Percentiles rank a stretch among this genome's conserved stretches.
Evolutionary conservation across 2,888 invertebrate genomes (phyloP).

Genomic region (Laothoe populi): DNA sequence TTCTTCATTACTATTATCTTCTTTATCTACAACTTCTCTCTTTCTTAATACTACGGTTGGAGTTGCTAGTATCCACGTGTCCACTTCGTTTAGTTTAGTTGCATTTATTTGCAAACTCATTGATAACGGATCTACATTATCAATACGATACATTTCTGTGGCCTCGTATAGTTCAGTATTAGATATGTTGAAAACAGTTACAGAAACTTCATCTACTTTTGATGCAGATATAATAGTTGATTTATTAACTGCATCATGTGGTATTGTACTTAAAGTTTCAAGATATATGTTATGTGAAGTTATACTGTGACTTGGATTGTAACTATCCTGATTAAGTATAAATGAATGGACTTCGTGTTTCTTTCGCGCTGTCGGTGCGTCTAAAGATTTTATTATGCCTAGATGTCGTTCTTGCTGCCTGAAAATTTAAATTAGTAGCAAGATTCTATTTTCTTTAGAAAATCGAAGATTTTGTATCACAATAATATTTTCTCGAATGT

Average conservation of each 20-base stretch:
- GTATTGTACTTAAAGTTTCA: slow-evolving; percentile 56
- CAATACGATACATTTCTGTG: slow-evolving; percentile 52
- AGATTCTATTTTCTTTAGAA: no score
- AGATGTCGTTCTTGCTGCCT: slow-evolving; percentile 93
- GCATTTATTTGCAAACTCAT: slow-evolving; percentile 54
- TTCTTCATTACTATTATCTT: slow-evolving; percentile 44
- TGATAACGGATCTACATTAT: slow-evolving; percentile 47
- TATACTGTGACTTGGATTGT: slow-evolving; percentile 52
- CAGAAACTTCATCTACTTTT: slow-evolving; percentile 1
- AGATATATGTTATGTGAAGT: slow-evolving; percentile 61
- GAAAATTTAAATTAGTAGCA: slow-evolving; percentile 40
- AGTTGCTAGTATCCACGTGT: slow-evolving; percentile 73
- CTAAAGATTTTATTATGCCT: slow-evolving; percentile 86
- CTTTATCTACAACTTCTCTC: slow-evolving; percentile 56
- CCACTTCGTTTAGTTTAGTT: slow-evolving; percentile 60
- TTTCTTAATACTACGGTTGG: slow-evolving; percentile 67
- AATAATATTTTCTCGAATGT: no score
- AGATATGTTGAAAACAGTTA: slow-evolving; percentile 40
- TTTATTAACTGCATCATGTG: not conserved
- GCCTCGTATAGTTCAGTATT: slow-evolving; percentile 37
- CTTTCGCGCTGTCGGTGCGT: slow-evolving; percentile 72
- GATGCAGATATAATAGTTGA: not conserved
- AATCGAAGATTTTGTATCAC: no score
- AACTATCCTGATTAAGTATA: slow-evolving; percentile 66
- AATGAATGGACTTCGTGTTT: slow-evolving; percentile 81